Evolutionary conservation across 2,113 vertebrate genomes (phyloP), one percentile per base, ranked within the genome.

Genomic region (Nipponia nippon): DNA sequence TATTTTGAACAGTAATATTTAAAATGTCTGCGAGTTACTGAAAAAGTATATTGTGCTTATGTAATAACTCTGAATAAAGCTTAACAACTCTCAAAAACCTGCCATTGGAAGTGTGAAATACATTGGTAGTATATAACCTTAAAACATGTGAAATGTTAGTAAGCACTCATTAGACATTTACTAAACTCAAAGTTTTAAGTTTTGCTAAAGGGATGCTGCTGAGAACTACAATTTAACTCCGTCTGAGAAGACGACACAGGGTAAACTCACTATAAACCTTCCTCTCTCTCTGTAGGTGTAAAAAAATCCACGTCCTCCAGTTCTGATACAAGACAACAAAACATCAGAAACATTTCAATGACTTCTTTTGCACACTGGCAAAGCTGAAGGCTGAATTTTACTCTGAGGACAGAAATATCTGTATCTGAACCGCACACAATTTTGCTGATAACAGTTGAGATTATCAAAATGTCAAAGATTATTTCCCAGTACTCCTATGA

Each of bases 31-130:
- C 5, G 0, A 88, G 71, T 76, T 87, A 72, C 32, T 79, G 62
- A 56, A 80, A 55, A 75, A 83, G 38, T 88, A 66, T 84, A 56
- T 47, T 90, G 72, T 93, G 55, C 52, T 95, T 73, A 72, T 84
- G 92, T 92, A 95, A 76, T 75, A 83, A 89, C 38, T 52, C 30
- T 67, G 29, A 97, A 97, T 97, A 97, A 97, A 98, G 46, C 21
- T 91, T 88, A 86, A 66, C n/a, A 92, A 22, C 47, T 67, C 52
- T 63, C 56, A 71, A 94, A 94, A 93, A 70, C 42, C 66, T 92
- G 47, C 58, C 34, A 66, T 1, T 65, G 63, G 38, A 83, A 77
- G 47, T 23, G 49, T 61, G 88, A 77, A 83, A 61, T 91, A 34
- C n/a, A 75, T 92, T 87, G 12, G 44, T 72, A 85, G 40, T 15